Evolutionary conservation across 2,113 vertebrate genomes (phyloP).

Genomic region (Callorhinus ursinus): DNA sequence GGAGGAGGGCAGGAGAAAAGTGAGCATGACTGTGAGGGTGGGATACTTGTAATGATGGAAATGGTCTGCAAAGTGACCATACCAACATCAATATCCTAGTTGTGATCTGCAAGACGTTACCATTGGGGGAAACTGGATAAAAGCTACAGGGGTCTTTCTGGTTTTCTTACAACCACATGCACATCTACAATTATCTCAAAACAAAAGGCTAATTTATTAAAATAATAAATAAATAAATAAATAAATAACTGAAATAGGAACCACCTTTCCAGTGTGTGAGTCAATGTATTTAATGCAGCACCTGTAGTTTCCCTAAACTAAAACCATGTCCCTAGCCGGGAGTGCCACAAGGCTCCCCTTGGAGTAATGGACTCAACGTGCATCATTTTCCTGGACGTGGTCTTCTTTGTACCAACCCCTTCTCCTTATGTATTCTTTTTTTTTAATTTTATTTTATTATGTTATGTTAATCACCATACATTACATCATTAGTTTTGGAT

Average conservation of each 20-base stretch:
- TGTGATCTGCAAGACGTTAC: neutral
- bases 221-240: neutral
- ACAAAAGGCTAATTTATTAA: neutral
- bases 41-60: too few relatives aligned
- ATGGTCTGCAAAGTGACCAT: neutral
- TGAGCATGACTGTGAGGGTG: neutral
- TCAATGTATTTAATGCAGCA: neutral
- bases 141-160: neutral
- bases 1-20: neutral
- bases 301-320: neutral
- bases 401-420: neutral
- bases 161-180: neutral
- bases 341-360: neutral
- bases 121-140: rapidly evolving
- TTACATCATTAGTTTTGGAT: too few relatives aligned
- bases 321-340: rapidly evolving
- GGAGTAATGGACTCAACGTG: rapidly evolving
- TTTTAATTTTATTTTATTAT: too few relatives aligned
- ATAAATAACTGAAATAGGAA: neutral
- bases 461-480: too few relatives aligned
- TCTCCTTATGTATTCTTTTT: neutral
- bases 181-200: neutral
- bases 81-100: rapidly evolving
- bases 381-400: neutral
- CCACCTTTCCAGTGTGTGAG: rapidly evolving